A percentile compares a stretch with the other conserved stretches of the same genome.
Conservation (phyloP, 2,888 invertebrate genomes). For the Chalcosyrphus nemorum region DNA sequence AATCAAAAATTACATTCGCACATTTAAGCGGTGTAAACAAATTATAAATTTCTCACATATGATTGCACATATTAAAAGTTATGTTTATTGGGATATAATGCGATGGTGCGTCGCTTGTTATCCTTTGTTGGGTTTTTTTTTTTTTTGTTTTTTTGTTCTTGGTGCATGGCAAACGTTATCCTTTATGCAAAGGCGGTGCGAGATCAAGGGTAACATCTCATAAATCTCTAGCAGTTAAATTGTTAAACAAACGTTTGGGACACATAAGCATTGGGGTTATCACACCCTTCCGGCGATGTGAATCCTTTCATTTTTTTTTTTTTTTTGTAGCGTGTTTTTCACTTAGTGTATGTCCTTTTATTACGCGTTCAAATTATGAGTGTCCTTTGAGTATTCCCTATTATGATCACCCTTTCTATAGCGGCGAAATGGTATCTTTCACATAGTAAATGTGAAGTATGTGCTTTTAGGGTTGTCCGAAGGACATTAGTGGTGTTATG, state of each 20-base stretch:
- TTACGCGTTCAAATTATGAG: slow-evolving; percentile 66
- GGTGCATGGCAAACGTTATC: slow-evolving; percentile 18
- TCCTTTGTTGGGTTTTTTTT: slow-evolving; percentile 47
- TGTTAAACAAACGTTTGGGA: slow-evolving; percentile 70
- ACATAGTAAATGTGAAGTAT: slow-evolving; percentile 29
- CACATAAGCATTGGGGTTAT: slow-evolving; percentile 55
- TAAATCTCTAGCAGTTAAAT: slow-evolving; percentile 71
- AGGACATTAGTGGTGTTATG: slow-evolving; percentile 64
- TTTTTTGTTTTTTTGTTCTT: background rate
- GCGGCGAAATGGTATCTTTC: background rate
- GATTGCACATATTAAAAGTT: slow-evolving; percentile 74
- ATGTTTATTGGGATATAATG: slow-evolving; percentile 74
- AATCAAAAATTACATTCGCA: slow-evolving; percentile 69
- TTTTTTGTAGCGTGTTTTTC: slow-evolving; percentile 25
- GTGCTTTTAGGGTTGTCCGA: slow-evolving; percentile 52
- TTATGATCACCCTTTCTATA: slow-evolving; percentile 1
- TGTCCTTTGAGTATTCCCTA: slow-evolving; percentile 62
- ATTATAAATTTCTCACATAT: slow-evolving; percentile 74
- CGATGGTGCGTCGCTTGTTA: slow-evolving; percentile 72
- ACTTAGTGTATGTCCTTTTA: slow-evolving; percentile 59
- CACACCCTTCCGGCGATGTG: slow-evolving; percentile 67
- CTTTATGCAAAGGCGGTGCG: slow-evolving; percentile 58
- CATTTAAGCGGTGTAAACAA: slow-evolving; percentile 70
- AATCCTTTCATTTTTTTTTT: slow-evolving; percentile 65
- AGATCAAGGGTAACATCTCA: slow-evolving; percentile 58